Evolutionary conservation across 2,888 invertebrate species (phyloP).

Genomic region (Tromatobia lineatoria): DNA sequence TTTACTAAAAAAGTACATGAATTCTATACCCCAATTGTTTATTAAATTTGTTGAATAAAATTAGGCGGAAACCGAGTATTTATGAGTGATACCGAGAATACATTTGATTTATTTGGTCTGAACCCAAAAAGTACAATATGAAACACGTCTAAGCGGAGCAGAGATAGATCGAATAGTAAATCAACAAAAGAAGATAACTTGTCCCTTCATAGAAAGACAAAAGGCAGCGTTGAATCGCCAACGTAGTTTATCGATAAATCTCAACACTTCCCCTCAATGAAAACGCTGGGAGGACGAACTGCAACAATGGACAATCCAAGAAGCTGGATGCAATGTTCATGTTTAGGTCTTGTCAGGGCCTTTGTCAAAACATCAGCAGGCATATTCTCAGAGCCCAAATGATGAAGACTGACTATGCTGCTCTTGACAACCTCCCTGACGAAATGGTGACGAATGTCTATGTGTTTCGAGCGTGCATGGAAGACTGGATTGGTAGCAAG

Average conservation of each 20-base stretch:
- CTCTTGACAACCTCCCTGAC: background rate
- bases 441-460: slow-evolving; percentile 4
- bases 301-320: background rate
- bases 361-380: background rate
- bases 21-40: too few species aligned
- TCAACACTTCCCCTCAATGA: background rate
- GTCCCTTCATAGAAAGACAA: too few species aligned
- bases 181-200: too few species aligned
- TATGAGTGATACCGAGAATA: too few species aligned
- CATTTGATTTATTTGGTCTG: too few species aligned
- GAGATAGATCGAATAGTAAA: too few species aligned
- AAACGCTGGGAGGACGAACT: background rate
- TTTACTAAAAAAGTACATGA: too few species aligned
- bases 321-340: background rate
- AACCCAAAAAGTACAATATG: too few species aligned
- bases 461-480: slow-evolving; percentile 6
- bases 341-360: background rate
- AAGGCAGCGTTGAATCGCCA: too few species aligned
- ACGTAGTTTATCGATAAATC: background rate
- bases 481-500: background rate
- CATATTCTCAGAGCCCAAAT: background rate
- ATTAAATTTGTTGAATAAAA: too few species aligned
- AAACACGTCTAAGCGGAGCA: too few species aligned
- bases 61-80: background rate
- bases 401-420: background rate